Evolutionary conservation across 1,140 invertebrate genomes (phyloP).

Genomic region (Danaus plexippus): DNA sequence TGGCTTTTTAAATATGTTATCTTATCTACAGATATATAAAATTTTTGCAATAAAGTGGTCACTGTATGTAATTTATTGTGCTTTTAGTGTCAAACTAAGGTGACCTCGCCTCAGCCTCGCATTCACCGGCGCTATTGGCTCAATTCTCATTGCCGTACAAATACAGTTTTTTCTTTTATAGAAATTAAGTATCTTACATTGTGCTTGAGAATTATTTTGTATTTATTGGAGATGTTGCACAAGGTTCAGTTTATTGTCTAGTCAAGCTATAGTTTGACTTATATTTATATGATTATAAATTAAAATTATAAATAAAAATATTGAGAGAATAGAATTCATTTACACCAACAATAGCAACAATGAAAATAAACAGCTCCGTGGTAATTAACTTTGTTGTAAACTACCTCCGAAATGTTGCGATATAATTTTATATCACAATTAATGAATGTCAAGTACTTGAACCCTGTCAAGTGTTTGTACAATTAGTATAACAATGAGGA

Average conservation of each 20-base stretch:
- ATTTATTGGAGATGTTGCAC: background rate
- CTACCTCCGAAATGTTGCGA: too few relatives aligned
- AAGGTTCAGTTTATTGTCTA: too few relatives aligned
- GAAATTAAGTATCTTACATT: background rate
- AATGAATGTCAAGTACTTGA: too few relatives aligned
- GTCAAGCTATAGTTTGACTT: too few relatives aligned
- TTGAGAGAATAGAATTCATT: background rate
- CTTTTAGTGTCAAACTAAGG: constrained; percentile 3
- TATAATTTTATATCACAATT: too few relatives aligned
- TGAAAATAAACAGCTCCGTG: too few relatives aligned
- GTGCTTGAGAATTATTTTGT: background rate
- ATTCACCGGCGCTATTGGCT: constrained; percentile 58
- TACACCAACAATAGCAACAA: background rate
- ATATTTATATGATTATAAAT: too few relatives aligned
- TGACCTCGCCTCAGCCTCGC: constrained; percentile 50
- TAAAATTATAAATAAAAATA: too few relatives aligned
- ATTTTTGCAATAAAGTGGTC: constrained; percentile 2
- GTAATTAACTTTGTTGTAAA: too few relatives aligned
- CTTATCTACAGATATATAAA: constrained; percentile 4
- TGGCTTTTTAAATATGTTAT: background rate
- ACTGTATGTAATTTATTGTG: too few relatives aligned
- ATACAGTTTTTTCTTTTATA: constrained; percentile 39
- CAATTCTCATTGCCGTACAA: constrained; percentile 42
- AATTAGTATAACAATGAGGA: too few relatives aligned
- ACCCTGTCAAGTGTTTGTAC: too few relatives aligned